A percentile compares a stretch with the other conserved stretches of the same genome.
These are phyloP conservation scores for Drosophila mojavensis DNA, from an alignment of 1,140 invertebrate genomes.

Conservation along the genomic window DNA sequence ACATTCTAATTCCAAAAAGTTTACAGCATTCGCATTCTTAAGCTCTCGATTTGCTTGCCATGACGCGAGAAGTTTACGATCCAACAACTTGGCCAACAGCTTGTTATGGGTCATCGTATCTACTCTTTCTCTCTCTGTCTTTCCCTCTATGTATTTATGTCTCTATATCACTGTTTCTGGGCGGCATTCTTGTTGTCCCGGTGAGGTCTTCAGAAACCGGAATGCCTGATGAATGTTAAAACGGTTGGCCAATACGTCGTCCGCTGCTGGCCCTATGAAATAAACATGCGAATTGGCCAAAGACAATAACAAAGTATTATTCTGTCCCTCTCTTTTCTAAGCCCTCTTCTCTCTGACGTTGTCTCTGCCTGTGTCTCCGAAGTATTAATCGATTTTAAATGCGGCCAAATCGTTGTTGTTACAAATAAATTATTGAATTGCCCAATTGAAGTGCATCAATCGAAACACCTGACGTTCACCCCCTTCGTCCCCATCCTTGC, in stretches of 20 bases:
- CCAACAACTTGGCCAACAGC: slow-evolving; percentile 32
- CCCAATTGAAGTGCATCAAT: slow-evolving; percentile 29
- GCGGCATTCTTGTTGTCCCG: slow-evolving; percentile 55
- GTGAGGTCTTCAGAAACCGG: slow-evolving; percentile 57
- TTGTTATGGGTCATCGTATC: slow-evolving; percentile 48
- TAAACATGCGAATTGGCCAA: slow-evolving; percentile 23
- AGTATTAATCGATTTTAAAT: slow-evolving; percentile 60
- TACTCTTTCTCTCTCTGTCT: neutral
- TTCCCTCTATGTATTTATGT: neutral
- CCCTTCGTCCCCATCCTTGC: neutral
- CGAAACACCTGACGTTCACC: neutral
- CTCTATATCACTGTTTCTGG: neutral
- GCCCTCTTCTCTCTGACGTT: too few relatives aligned
- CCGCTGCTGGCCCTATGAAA: slow-evolving; percentile 37
- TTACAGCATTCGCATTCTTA: slow-evolving; percentile 78
- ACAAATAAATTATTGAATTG: slow-evolving; percentile 73
- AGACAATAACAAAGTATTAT: slow-evolving; percentile 6
- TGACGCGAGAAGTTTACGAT: slow-evolving; percentile 39
- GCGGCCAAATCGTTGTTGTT: slow-evolving; percentile 67
- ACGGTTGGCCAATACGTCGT: slow-evolving; percentile 43
- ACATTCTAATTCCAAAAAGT: slow-evolving; percentile 77
- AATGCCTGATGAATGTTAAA: slow-evolving; percentile 75
- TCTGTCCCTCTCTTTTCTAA: too few relatives aligned
- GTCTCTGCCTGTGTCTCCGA: neutral
- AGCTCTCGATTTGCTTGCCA: slow-evolving; percentile 43